Evolutionary conservation across 2,888 invertebrate genomes (phyloP), one percentile per base, ranked within the genome.

Genomic region (Drosophila histrio): DNA sequence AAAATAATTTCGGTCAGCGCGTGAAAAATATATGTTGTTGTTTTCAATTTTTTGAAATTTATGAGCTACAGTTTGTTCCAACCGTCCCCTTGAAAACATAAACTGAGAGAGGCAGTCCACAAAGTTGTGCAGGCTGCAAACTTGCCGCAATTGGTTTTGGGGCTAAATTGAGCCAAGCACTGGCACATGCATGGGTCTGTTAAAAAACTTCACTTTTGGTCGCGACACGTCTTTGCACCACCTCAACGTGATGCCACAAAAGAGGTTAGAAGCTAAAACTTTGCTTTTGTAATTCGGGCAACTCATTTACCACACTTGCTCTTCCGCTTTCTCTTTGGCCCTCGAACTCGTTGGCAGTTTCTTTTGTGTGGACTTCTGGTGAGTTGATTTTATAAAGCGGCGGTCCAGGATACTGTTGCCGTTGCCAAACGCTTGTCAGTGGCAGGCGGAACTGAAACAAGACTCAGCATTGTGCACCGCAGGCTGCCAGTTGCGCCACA

Each of bases 1-100:
- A 83, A 88, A 88, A 88, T 85, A 87, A 88, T 87, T 88, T 82
- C 66, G 83, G 82, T 71, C 77, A 85, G 77, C 69, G 70, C 67
- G 78, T 80, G 72, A 83, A 83, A 84, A 75, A 86, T 84, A 77
- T 73, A 60, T 77, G 75, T 74, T 77, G 77, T 74, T 77, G 67
- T 75, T 72, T 73, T 75, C 19, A 77, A 85, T 81, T 78, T 81
- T 84, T 66, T 76, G 41, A 70, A 85, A 83, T 83, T 83, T 83
- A 83, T 79, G 82, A 82, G 69, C 66, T 63, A 75, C 82, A 69
- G 72, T 84, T 81, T 60, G 67, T 63, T 59, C 54, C 59, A 44
- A 32, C 24, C n/a, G n/a, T n/a, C n/a, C 39, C 19, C 13, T 5
- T 15, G 4, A 36, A 41, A 32, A 49, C 21, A 21, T 30, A 38